Percentiles rank a stretch among this genome's conserved stretches.
Evolutionary conservation across 2,888 invertebrate genomes (phyloP).

Genomic region (Elgonia sp.): DNA sequence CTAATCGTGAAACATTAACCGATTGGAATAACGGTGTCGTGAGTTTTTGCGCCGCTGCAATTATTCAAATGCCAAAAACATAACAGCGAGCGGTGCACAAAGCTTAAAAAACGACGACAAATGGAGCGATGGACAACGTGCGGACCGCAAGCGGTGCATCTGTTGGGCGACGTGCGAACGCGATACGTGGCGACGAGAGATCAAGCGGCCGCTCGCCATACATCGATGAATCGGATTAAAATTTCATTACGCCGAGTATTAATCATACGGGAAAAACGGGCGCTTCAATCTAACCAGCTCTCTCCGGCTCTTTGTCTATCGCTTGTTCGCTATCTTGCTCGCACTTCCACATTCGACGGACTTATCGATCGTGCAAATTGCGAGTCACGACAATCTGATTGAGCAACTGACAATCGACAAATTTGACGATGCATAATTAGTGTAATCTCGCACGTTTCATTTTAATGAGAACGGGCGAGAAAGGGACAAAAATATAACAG

Average conservation of each 20-base stretch:
- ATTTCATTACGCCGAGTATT: slow-evolving; percentile 83
- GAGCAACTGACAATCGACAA: slow-evolving; percentile 50
- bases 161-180: slow-evolving; percentile 55
- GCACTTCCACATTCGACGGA: slow-evolving; percentile 35
- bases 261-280: slow-evolving; percentile 79
- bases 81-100: slow-evolving; percentile 39
- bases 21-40: slow-evolving; percentile 32
- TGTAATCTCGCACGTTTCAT: slow-evolving; percentile 41
- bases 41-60: slow-evolving; percentile 54
- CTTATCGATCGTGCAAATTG: slow-evolving; percentile 62
- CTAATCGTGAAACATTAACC: slow-evolving; percentile 56
- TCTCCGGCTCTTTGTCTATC: neutral
- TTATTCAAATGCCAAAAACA: slow-evolving; percentile 71
- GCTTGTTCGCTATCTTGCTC: neutral
- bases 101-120: slow-evolving; percentile 64
- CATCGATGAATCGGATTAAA: slow-evolving; percentile 84
- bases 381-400: slow-evolving; percentile 58
- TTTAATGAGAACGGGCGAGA: slow-evolving; percentile 6
- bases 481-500: too few species aligned
- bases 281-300: slow-evolving; percentile 32
- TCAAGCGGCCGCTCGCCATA: slow-evolving; percentile 77
- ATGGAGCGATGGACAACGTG: slow-evolving; percentile 51
- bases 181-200: slow-evolving; percentile 61
- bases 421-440: slow-evolving; percentile 55
- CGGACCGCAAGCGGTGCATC: slow-evolving; percentile 69